Base-by-base conservation (phyloP, 2,888 invertebrate genomes). In the Acanthosepion esculentum region DNA sequence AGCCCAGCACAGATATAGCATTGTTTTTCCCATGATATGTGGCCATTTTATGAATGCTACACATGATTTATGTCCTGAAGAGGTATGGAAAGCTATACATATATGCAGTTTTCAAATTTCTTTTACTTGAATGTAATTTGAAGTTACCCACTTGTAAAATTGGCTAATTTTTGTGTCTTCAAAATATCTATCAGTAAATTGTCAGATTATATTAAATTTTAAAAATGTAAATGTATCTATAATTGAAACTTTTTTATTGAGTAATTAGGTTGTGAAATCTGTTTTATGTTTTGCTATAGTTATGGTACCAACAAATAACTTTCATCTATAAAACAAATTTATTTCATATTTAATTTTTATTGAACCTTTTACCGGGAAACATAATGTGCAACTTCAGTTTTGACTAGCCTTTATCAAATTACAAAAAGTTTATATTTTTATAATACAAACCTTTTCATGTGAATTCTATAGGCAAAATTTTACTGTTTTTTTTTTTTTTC, bases 41-140 rank as follows among this genome's bases (percentile, higher is more conserved):
- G 99, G 99, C 95, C 99, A 99, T 97, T 99, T 99, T 97, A 99
- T 99, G 98, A 99, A 99, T 97, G 99, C 99, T 97, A 99, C 99
- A 0, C 99, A 99, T 97, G 99, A 99, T 97, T 98, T 99, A 96
- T 99, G 99, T 96, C 99, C 99, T 0, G 99, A 99, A 98, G 99
- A 99, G 98, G 97, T 97, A 94, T 78, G 95, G 48, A n/a, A 59
- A 23, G 2, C 8, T 20, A n/a, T 48, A 8, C 8, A 41, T 8
- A 48, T 93, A 29, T 50, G 6, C n/a, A 92, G 23, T 33, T 41
- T 33, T 92, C 91, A 91, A 0, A 26, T 78, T 78, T 78, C n/a
- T 78, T n/a, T 78, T 23, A 23, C 4, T 59, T 59, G 4, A 23
- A 20, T 59, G 5, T 59, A 20, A 59, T 4, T 64, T 20, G 64